Percentiles rank a stretch among this genome's conserved stretches.
Evolutionary conservation across 2,797 vertebrate genomes (phyloP).

Genomic region (Parauchenoglanis punctatus): DNA sequence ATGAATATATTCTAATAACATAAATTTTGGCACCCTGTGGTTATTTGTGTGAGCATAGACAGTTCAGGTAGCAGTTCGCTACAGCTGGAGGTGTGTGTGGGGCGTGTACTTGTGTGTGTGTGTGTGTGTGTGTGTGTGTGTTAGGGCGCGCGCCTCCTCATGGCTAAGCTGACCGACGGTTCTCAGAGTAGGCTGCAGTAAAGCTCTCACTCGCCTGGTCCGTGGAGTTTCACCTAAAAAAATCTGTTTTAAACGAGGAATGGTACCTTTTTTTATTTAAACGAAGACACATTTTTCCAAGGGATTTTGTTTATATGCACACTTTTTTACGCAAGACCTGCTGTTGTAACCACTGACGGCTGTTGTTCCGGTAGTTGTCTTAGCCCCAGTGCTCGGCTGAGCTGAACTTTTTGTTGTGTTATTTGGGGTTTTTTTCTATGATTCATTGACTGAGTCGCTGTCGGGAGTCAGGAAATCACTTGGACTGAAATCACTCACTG

Average conservation of each 20-base stretch:
- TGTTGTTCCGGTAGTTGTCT: not conserved
- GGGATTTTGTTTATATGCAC: not conserved
- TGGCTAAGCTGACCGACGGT: slow-evolving; percentile 1
- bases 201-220: not conserved
- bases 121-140: slow-evolving; percentile 6
- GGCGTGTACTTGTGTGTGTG: not conserved
- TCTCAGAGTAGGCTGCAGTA: not conserved
- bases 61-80: not conserved
- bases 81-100: slow-evolving; percentile 1
- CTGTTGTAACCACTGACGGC: not conserved
- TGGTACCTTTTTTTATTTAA: not conserved
- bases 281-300: not conserved
- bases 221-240: slow-evolving; percentile 16
- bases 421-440: not conserved
- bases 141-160: not conserved
- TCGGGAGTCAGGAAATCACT: slow-evolving; percentile 41
- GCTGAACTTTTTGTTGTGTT: slow-evolving; percentile 5
- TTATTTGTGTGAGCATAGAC: not conserved
- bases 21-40: slow-evolving; percentile 3
- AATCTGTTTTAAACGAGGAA: not conserved
- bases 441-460: slow-evolving; percentile 54
- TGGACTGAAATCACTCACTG: not conserved
- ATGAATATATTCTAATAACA: not conserved
- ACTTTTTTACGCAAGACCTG: not conserved
- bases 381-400: not conserved